A percentile compares a stretch with the other conserved stretches of the same genome.
Conservation (phyloP, 2,888 invertebrate genomes). For the Eupeodes latifasciatus region DNA sequence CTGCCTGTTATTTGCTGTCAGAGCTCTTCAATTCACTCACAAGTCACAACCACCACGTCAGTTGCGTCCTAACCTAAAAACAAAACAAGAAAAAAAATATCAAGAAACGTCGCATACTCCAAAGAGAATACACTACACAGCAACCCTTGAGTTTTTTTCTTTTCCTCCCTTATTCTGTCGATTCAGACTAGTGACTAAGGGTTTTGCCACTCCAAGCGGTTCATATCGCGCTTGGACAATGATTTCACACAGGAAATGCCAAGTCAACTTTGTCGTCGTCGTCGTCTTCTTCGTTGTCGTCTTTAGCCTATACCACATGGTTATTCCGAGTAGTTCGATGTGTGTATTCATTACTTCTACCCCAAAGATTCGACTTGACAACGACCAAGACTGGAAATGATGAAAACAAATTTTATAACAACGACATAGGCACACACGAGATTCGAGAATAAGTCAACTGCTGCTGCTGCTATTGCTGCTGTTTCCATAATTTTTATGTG, state of each 20-base stretch:
- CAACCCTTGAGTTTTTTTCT: slow-evolving; percentile 62
- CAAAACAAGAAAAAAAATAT: slow-evolving; percentile 33
- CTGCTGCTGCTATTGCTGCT: slow-evolving; percentile 32
- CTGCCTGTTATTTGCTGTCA: slow-evolving; percentile 49
- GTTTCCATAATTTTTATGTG: slow-evolving; percentile 56
- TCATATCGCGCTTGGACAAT: slow-evolving; percentile 43
- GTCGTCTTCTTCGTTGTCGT: not conserved
- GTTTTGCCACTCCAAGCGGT: slow-evolving; percentile 54
- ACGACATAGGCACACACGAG: slow-evolving; percentile 56
- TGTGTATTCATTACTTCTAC: slow-evolving; percentile 46
- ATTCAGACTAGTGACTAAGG: slow-evolving; percentile 37
- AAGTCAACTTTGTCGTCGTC: slow-evolving; percentile 13
- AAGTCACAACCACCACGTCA: slow-evolving; percentile 70
- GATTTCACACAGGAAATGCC: slow-evolving; percentile 44
- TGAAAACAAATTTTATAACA: slow-evolving; percentile 47
- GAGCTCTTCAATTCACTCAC: slow-evolving; percentile 44
- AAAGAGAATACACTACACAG: slow-evolving; percentile 35
- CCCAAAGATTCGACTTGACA: slow-evolving; percentile 65
- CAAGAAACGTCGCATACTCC: slow-evolving; percentile 51
- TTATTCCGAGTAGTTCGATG: slow-evolving; percentile 43
- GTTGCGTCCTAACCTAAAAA: slow-evolving; percentile 70
- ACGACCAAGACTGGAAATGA: slow-evolving; percentile 56
- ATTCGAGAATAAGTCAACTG: slow-evolving; percentile 55
- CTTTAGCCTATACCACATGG: slow-evolving; percentile 57
- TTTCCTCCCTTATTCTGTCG: slow-evolving; percentile 64